A percentile compares a stretch with the other conserved stretches of the same genome.
Evolutionary conservation across 30 jellyfish, hydroid and myxozoan species (phyloP).

Genomic region (Cassiopea andromeda): DNA sequence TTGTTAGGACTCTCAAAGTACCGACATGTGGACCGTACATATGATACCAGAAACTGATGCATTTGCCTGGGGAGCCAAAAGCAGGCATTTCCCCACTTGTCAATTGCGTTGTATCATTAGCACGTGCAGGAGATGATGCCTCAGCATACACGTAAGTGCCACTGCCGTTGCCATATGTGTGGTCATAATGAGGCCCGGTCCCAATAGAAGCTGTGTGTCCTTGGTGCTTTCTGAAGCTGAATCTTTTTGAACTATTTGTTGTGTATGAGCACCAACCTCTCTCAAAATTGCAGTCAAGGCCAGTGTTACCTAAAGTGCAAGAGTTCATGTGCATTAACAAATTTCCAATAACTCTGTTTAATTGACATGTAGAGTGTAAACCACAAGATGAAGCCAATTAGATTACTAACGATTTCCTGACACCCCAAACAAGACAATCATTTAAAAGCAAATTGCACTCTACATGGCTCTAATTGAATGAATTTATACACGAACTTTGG

Average conservation of each 20-base stretch:
- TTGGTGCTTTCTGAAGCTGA: slow-evolving; percentile 84
- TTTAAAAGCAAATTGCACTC: too few relatives aligned
- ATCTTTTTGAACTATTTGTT: slow-evolving; percentile 71
- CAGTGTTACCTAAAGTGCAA: slow-evolving; percentile 80
- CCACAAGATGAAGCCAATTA: too few relatives aligned
- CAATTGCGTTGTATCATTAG: slow-evolving; percentile 90
- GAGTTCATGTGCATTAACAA: background rate
- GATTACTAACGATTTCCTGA: too few relatives aligned
- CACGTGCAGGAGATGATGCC: slow-evolving; percentile 92
- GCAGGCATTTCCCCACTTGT: slow-evolving; percentile 81
- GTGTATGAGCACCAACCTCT: slow-evolving; percentile 81
- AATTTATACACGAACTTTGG: too few relatives aligned
- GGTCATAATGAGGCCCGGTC: slow-evolving; percentile 96
- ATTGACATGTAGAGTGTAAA: background rate
- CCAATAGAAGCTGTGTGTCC: slow-evolving; percentile 93
- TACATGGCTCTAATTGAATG: too few relatives aligned
- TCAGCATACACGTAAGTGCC: slow-evolving; percentile 92
- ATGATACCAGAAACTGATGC: slow-evolving; percentile 96
- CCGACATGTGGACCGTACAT: slow-evolving; percentile 99
- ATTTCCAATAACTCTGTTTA: background rate
- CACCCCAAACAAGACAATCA: too few relatives aligned
- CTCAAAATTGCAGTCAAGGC: slow-evolving; percentile 94
- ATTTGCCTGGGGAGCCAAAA: slow-evolving; percentile 68
- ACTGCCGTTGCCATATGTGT: slow-evolving; percentile 84
- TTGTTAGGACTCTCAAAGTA: slow-evolving; percentile 58